These are phyloP conservation scores for Brenthis hecate DNA, from an alignment of 2,888 invertebrate species.

Conservation along the genomic window DNA sequence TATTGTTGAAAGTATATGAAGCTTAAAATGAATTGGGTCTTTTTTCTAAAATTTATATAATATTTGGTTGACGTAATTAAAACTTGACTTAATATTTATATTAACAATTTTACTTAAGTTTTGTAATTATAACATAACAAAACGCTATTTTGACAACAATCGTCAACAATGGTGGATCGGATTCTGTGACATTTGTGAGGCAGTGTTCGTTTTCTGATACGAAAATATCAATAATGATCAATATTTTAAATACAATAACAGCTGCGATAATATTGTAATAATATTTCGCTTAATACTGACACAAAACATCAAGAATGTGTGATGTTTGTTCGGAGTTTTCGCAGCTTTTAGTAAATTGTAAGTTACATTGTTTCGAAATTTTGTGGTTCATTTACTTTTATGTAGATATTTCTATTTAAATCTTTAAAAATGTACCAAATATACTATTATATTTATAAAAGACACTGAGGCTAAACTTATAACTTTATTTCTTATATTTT, in stretches of 20 bases:
- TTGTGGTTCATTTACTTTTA: conserved; percentile 53
- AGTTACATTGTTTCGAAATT: conserved; percentile 79
- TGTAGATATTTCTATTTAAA: conserved; percentile 26
- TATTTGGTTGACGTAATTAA: too few species aligned
- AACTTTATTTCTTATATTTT: conserved; percentile 60
- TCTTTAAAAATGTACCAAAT: conserved; percentile 2
- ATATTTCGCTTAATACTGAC: conserved; percentile 66
- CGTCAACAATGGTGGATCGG: conserved; percentile 81
- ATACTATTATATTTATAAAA: conserved; percentile 15
- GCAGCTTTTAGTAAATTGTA: conserved; percentile 90
- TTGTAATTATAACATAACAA: conserved; percentile 40
- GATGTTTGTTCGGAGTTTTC: conserved; percentile 97
- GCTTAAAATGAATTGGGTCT: too few species aligned
- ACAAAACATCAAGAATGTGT: conserved; percentile 87
- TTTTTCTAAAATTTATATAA: too few species aligned
- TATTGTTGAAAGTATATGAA: too few species aligned
- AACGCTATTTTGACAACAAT: conserved; percentile 78
- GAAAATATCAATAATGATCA: conserved; percentile 80
- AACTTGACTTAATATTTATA: background rate
- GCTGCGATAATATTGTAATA: conserved; percentile 72
- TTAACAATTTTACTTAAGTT: background rate
- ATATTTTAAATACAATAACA: conserved; percentile 62
- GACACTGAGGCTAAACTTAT: background rate
- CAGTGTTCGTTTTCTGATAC: conserved; percentile 76
- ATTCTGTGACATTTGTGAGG: conserved; percentile 74